Evolutionary conservation across 1,140 invertebrate genomes (phyloP).

Genomic region (Drosophila rhopaloa): DNA sequence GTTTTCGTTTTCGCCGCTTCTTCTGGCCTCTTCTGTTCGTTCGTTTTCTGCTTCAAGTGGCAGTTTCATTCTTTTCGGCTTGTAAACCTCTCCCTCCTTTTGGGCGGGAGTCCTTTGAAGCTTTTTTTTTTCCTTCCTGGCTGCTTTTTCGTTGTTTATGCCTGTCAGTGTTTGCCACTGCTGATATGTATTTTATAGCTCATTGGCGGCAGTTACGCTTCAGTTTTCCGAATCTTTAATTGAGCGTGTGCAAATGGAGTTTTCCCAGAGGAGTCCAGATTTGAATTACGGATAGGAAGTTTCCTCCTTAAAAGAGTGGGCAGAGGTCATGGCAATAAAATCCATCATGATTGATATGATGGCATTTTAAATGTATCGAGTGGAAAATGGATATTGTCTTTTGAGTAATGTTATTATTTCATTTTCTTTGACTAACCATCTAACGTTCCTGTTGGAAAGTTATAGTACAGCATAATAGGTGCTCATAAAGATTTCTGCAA

Average conservation of each 20-base stretch:
- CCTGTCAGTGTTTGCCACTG: constrained; percentile 14
- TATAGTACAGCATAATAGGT: no score
- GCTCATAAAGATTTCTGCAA: no score
- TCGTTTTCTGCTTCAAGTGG: constrained; percentile 69
- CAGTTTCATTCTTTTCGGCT: constrained; percentile 72
- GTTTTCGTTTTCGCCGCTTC: constrained; percentile 40
- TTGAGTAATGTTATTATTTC: not conserved
- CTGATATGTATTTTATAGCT: constrained; percentile 54
- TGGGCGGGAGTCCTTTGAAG: constrained; percentile 49
- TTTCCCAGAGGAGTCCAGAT: constrained; percentile 13
- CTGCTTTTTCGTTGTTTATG: constrained; percentile 25
- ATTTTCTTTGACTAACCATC: not conserved
- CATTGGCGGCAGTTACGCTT: constrained; percentile 44
- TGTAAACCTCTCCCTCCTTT: constrained; percentile 6
- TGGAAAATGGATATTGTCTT: constrained; percentile 1
- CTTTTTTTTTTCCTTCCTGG: constrained; percentile 4
- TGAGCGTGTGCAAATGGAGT: constrained; percentile 45
- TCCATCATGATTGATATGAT: constrained; percentile 28
- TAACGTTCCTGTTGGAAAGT: not conserved
- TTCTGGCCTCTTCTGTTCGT: constrained; percentile 20
- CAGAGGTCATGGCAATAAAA: constrained; percentile 24
- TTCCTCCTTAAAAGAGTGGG: not conserved
- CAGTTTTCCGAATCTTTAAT: constrained; percentile 40
- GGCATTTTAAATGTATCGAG: constrained; percentile 10
- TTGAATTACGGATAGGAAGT: constrained; percentile 15